Percentiles rank a stretch among this genome's conserved stretches.
Conservation (phyloP, 2,797 vertebrate genomes). For the Sphaeramia orbicularis region DNA sequence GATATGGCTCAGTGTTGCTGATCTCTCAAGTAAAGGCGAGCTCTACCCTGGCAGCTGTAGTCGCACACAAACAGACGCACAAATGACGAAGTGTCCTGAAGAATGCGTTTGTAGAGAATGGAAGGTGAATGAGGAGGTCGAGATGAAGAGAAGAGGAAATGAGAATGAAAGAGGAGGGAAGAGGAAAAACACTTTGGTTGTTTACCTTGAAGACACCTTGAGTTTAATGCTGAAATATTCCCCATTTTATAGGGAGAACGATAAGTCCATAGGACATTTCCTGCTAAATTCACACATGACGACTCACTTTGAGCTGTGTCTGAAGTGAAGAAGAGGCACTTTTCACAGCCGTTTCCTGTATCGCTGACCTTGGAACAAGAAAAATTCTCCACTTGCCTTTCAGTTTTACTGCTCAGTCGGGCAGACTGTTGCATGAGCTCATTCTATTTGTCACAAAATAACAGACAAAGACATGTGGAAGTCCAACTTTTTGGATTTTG, state of each 20-base stretch:
- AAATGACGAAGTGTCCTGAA: slow-evolving; percentile 42
- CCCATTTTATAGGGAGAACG: slow-evolving; percentile 49
- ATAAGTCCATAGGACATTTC: slow-evolving; percentile 62
- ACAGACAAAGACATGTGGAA: slow-evolving; percentile 76
- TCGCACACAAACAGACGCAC: slow-evolving; percentile 33
- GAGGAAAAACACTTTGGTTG: slow-evolving; percentile 38
- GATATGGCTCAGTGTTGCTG: slow-evolving; percentile 44
- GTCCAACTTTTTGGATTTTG: slow-evolving; percentile 62
- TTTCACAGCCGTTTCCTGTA: slow-evolving; percentile 41
- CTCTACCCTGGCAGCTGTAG: not conserved
- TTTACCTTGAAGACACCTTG: slow-evolving; percentile 79
- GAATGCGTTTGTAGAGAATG: slow-evolving; percentile 30
- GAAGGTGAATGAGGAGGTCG: slow-evolving; percentile 28
- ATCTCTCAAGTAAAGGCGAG: slow-evolving; percentile 13
- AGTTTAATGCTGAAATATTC: slow-evolving; percentile 59
- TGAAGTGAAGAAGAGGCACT: slow-evolving; percentile 52
- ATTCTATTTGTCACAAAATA: slow-evolving; percentile 73
- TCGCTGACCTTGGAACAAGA: slow-evolving; percentile 57
- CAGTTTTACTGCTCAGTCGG: slow-evolving; percentile 56
- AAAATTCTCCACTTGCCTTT: slow-evolving; percentile 44
- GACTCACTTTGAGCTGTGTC: slow-evolving; percentile 54
- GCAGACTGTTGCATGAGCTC: slow-evolving; percentile 59
- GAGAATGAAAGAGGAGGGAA: slow-evolving; percentile 34
- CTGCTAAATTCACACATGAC: slow-evolving; percentile 49
- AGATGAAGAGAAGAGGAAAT: slow-evolving; percentile 36